Conservation (phyloP, 2,113 vertebrate species). For the Balaeniceps rex region DNA sequence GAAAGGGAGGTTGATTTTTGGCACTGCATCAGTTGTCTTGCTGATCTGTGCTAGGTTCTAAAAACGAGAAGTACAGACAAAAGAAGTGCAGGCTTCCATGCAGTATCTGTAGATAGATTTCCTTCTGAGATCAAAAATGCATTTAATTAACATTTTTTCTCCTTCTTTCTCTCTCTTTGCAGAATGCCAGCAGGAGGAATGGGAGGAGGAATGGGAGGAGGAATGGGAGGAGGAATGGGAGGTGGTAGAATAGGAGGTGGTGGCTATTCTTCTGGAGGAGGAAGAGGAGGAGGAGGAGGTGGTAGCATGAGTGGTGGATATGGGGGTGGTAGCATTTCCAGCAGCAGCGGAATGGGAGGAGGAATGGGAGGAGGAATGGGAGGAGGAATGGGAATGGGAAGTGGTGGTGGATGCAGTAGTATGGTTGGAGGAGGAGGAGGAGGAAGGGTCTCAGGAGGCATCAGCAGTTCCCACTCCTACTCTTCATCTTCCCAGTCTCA, state of each 20-base stretch:
- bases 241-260: constrained; percentile 28
- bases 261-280: constrained; percentile 25
- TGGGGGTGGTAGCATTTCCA: not conserved
- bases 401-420: not conserved
- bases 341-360: not conserved
- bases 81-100: not conserved
- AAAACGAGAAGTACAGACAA: not conserved
- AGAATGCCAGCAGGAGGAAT: constrained; percentile 38
- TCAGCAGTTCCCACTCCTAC: constrained; percentile 57
- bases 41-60: not conserved
- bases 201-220: constrained; percentile 16
- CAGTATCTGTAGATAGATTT: not conserved
- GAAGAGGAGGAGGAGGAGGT: not conserved
- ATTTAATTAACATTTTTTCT: not conserved
- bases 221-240: not conserved
- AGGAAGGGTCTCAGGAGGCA: constrained; percentile 34
- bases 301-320: not conserved
- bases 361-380: not conserved
- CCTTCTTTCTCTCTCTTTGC: constrained; percentile 22
- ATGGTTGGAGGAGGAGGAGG: constrained; percentile 5
- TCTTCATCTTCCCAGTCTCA: constrained; percentile 60
- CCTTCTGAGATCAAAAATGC: not conserved
- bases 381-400: not conserved
- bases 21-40: not conserved
- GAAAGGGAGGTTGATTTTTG: not conserved